Conservation (phyloP, 2,888 invertebrate genomes). For the Pollenia angustigena region DNA sequence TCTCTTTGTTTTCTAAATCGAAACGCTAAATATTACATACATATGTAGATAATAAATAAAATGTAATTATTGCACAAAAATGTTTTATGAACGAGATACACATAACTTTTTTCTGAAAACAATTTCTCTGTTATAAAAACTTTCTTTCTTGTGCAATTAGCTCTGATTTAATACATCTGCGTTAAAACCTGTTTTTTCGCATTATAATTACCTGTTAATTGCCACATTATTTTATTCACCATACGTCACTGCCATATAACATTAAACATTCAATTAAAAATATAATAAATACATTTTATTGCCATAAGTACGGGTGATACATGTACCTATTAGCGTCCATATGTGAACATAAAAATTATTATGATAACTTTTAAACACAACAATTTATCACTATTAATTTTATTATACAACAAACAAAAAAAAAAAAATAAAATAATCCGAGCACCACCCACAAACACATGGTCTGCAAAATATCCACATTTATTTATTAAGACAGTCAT, state of each 20-base stretch:
- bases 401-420: constrained; percentile 42
- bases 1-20: too few species aligned
- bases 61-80: too few species aligned
- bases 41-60: too few species aligned
- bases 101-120: too few species aligned
- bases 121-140: too few species aligned
- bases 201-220: constrained; percentile 54
- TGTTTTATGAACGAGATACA: too few species aligned
- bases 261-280: constrained; percentile 43
- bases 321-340: constrained; percentile 60
- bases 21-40: too few species aligned
- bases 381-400: constrained; percentile 73
- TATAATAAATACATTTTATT: constrained; percentile 54
- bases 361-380: constrained; percentile 70
- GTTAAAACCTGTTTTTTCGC: not conserved
- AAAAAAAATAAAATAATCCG: not conserved
- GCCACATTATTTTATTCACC: not conserved
- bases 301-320: constrained; percentile 25
- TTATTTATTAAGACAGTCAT: constrained; percentile 47
- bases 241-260: not conserved
- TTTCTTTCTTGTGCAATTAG: not conserved
- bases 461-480: not conserved
- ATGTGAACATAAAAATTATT: constrained; percentile 67
- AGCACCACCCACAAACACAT: constrained; percentile 37
- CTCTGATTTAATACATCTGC: not conserved